A percentile compares a stretch with the other conserved stretches of the same genome.
Evolutionary conservation across 2,113 vertebrate genomes (phyloP).

Genomic region (Baryphthengus martii): DNA sequence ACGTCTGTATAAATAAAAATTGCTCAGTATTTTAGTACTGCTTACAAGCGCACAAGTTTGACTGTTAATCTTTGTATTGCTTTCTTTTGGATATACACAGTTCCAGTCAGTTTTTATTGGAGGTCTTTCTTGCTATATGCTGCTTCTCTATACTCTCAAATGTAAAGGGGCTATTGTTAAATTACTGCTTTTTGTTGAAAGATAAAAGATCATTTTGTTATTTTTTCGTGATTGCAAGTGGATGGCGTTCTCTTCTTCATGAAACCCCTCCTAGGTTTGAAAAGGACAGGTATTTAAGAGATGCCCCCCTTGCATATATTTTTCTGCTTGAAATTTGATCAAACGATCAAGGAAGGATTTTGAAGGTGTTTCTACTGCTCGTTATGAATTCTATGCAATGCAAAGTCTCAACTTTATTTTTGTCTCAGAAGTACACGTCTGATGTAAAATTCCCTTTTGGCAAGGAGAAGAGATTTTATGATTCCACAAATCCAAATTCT

Average conservation of each 20-base stretch:
- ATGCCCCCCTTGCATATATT: neutral
- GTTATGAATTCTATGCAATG: constrained; percentile 10
- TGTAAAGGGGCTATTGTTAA: neutral
- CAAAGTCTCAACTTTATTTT: constrained; percentile 21
- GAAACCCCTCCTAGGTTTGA: neutral
- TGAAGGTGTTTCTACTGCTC: neutral
- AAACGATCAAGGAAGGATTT: neutral
- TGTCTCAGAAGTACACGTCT: neutral
- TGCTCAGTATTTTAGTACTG: neutral
- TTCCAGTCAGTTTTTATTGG: neutral
- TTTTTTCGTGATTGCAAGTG: neutral
- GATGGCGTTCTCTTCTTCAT: neutral
- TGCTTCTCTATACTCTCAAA: neutral
- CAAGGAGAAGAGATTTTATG: neutral
- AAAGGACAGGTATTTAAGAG: neutral
- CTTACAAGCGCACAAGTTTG: neutral
- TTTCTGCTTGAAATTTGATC: neutral
- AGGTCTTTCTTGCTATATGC: neutral
- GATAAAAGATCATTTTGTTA: neutral
- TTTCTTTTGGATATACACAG: neutral
- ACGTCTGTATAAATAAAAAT: neutral
- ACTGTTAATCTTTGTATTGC: neutral
- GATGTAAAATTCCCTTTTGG: constrained; percentile 30
- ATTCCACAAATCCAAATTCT: neutral
- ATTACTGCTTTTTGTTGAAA: neutral